Conservation (phyloP, 2,113 vertebrate species). For the Callipepla squamata region DNA sequence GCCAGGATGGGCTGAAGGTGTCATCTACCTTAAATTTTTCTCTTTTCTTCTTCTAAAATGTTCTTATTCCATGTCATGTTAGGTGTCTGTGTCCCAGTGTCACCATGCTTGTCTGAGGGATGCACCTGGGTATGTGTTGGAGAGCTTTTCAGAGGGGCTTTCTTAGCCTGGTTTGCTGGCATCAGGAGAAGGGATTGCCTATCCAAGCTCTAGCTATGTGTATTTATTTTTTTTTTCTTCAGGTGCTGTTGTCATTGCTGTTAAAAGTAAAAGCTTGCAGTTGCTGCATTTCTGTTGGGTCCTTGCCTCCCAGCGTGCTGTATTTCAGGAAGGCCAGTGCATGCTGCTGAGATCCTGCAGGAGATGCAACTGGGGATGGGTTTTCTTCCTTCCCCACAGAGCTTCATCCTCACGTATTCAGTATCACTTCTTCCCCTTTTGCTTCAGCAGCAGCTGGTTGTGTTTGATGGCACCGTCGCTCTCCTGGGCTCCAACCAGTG, state of each 20-base stretch:
- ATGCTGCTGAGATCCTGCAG: not conserved
- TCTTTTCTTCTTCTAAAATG: not conserved
- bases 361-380: not conserved
- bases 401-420: not conserved
- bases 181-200: slow-evolving; percentile 33
- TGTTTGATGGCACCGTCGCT: not conserved
- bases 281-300: not conserved
- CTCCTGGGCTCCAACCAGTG: not conserved
- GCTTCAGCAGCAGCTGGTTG: not conserved
- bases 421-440: not conserved
- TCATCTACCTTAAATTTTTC: not conserved
- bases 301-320: not conserved
- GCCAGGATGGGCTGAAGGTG: not conserved
- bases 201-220: not conserved
- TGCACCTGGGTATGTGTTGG: not conserved
- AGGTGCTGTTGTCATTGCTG: not conserved
- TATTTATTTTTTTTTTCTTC: slow-evolving; percentile 17
- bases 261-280: slow-evolving; percentile 8
- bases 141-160: not conserved
- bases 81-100: not conserved
- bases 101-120: slow-evolving; percentile 17
- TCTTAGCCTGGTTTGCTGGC: slow-evolving; percentile 3
- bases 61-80: not conserved
- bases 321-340: not conserved
- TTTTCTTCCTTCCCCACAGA: not conserved